A percentile compares a stretch with the other conserved stretches of the same genome.
Evolutionary conservation across 2,888 invertebrate genomes (phyloP).

Genomic region (Oxytorus armatus): DNA sequence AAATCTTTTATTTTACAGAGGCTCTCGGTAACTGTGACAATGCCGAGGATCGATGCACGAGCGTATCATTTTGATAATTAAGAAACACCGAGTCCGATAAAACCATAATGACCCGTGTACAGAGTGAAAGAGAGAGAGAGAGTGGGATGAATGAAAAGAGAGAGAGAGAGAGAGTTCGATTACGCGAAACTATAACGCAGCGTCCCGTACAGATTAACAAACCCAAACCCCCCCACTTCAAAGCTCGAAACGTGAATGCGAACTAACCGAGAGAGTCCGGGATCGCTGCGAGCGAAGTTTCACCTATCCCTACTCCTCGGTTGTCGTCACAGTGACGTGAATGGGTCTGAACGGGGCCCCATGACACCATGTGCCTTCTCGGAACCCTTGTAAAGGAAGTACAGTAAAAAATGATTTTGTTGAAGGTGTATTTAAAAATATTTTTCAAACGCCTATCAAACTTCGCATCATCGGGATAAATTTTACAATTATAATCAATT

Average conservation of each 20-base stretch:
- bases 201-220: conserved; percentile 17
- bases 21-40: no score
- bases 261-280: conserved; percentile 49
- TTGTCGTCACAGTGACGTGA: conserved; percentile 68
- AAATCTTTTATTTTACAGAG: no score
- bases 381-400: not conserved
- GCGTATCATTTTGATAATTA: not conserved
- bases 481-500: no score
- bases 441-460: no score
- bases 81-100: not conserved
- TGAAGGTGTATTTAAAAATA: no score
- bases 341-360: conserved; percentile 42
- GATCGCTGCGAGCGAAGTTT: conserved; percentile 58
- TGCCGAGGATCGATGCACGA: not conserved
- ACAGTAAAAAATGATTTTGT: not conserved
- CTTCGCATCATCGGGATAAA: no score
- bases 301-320: conserved; percentile 69
- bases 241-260: conserved; percentile 77
- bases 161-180: not conserved
- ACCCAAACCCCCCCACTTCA: conserved; percentile 74
- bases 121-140: not conserved
- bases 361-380: not conserved
- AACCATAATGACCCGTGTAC: not conserved
- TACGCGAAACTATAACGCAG: not conserved
- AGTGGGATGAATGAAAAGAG: no score